These are phyloP conservation scores for Empis livida DNA, from an alignment of 2,888 invertebrate species.

Conservation along the genomic window DNA sequence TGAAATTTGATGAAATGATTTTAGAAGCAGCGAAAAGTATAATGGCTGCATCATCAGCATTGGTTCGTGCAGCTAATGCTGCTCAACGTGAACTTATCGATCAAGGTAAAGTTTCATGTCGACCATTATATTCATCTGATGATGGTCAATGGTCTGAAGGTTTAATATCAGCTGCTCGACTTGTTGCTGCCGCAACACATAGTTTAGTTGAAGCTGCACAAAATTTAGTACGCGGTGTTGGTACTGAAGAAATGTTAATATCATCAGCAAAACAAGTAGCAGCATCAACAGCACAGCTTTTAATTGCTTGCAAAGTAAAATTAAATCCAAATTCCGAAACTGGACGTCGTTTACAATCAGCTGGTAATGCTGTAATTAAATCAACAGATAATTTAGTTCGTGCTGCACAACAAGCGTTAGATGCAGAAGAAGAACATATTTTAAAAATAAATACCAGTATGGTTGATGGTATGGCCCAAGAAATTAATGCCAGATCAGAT, in stretches of 20 bases:
- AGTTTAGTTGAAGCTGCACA: constrained; percentile 97
- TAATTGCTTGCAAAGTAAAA: constrained; percentile 98
- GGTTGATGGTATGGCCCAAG: constrained; percentile 96
- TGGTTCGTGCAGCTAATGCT: constrained; percentile 92
- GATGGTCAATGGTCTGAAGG: constrained; percentile 99
- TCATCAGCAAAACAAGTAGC: constrained; percentile 95
- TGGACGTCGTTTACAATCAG: constrained; percentile 79
- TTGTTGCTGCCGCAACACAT: constrained; percentile 96
- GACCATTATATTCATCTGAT: constrained; percentile 73
- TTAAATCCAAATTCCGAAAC: constrained; percentile 92
- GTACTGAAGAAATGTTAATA: constrained; percentile 90
- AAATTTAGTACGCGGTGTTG: constrained; percentile 82
- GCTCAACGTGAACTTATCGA: constrained; percentile 93
- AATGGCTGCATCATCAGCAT: constrained; percentile 90
- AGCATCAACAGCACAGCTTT: constrained; percentile 88
- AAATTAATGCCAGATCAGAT: constrained; percentile 80
- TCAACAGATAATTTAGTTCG: constrained; percentile 95
- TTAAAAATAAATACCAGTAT: constrained; percentile 81
- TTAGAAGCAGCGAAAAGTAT: constrained; percentile 96
- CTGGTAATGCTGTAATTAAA: constrained; percentile 92
- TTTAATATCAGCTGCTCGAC: constrained; percentile 82
- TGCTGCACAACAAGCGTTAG: constrained; percentile 86
- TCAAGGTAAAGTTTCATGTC: constrained; percentile 74
- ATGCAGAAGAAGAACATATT: constrained; percentile 81
- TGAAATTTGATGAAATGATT: constrained; percentile 99